These are phyloP conservation scores for Jaculus jaculus DNA, from an alignment of 2,113 vertebrate species.

Conservation along the genomic window DNA sequence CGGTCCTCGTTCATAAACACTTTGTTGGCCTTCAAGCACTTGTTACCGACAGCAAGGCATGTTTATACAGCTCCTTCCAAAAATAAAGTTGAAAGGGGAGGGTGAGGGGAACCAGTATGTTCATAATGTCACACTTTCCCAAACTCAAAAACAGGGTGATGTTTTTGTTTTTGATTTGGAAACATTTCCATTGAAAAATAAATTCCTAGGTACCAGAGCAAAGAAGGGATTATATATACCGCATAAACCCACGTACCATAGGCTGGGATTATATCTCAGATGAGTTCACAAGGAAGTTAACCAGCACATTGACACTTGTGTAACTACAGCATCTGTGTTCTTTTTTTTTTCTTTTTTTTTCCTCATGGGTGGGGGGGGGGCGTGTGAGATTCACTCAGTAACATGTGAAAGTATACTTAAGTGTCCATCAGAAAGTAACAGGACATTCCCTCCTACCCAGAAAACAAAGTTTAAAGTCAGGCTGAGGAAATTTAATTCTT, in stretches of 20 bases:
- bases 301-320: neutral
- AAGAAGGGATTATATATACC: neutral
- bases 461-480: neutral
- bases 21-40: slow-evolving; percentile 6
- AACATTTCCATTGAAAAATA: slow-evolving; percentile 51
- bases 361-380: too few species aligned
- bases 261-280: too few species aligned
- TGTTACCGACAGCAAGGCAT: neutral
- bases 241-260: neutral
- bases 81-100: slow-evolving; percentile 50
- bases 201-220: neutral
- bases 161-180: slow-evolving; percentile 54
- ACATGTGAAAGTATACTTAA: neutral
- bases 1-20: slow-evolving; percentile 57
- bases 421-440: neutral
- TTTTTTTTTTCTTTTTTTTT: neutral
- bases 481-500: neutral
- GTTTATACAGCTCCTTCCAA: slow-evolving; percentile 71
- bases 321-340: neutral
- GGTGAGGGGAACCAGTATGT: slow-evolving; percentile 11
- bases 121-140: slow-evolving; percentile 38
- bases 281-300: neutral
- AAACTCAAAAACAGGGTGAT: slow-evolving; percentile 42
- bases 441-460: neutral
- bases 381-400: neutral